Percentiles rank a stretch among this genome's conserved stretches.
Evolutionary conservation across 92 coral and sea anemone species (phyloP).

Genomic region (Phenganax stokvisi): DNA sequence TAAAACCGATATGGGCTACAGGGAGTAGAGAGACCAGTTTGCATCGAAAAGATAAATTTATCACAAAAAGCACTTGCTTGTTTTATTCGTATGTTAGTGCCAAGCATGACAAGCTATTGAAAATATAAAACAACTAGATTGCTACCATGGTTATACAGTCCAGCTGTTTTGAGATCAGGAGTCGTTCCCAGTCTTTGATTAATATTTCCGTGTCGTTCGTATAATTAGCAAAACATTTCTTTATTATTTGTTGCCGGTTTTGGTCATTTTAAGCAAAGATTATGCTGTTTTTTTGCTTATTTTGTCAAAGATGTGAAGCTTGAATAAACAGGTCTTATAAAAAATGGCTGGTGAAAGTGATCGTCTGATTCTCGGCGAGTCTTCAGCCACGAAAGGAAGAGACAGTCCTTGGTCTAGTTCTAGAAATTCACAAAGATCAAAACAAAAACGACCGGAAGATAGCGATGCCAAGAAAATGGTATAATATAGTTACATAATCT

Average conservation of each 20-base stretch:
- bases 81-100: too few relatives aligned
- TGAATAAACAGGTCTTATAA: background rate
- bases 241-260: background rate
- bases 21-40: too few relatives aligned
- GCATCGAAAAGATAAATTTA: too few relatives aligned
- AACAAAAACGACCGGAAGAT: conserved; percentile 26
- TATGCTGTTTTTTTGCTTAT: background rate
- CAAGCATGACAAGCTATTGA: too few relatives aligned
- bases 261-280: background rate
- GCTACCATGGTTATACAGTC: too few relatives aligned
- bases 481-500: background rate
- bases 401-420: conserved; percentile 29
- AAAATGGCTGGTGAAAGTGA: conserved; percentile 37
- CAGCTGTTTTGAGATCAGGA: background rate
- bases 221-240: background rate
- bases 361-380: conserved; percentile 13
- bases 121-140: too few relatives aligned
- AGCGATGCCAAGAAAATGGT: conserved; percentile 41
- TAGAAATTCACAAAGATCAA: conserved; percentile 27
- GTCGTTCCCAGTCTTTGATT: conserved; percentile 7
- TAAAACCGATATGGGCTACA: too few relatives aligned
- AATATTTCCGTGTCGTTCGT: too few relatives aligned
- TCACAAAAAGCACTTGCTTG: too few relatives aligned
- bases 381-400: conserved; percentile 3
- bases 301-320: background rate